Percentiles rank a stretch among this genome's conserved stretches.
Conservation (phyloP, 2,797 vertebrate species). For the Catamblyrhynchus diadema region DNA sequence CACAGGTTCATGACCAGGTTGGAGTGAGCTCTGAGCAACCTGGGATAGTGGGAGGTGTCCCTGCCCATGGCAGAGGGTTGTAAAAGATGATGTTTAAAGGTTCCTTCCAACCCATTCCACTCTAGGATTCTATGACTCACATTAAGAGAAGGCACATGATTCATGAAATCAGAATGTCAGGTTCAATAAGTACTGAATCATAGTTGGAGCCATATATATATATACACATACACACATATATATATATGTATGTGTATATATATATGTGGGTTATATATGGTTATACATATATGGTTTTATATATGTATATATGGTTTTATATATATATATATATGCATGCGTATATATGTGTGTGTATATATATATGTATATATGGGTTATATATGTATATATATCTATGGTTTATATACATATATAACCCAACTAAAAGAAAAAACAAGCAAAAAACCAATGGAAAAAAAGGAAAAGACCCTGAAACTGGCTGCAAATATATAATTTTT, state of each 20-base stretch:
- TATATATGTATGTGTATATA: too few species aligned
- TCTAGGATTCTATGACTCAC: neutral
- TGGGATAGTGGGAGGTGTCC: accelerated
- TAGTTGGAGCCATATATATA: neutral
- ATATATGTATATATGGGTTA: too few species aligned
- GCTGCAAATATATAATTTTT: neutral
- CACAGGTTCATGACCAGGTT: neutral
- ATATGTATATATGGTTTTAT: too few species aligned
- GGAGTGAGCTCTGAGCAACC: neutral
- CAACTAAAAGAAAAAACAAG: accelerated
- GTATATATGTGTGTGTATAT: too few species aligned
- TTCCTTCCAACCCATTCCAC: neutral
- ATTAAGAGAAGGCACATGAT: neutral
- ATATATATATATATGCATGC: too few species aligned
- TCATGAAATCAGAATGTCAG: neutral
- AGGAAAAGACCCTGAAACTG: neutral
- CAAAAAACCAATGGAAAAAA: accelerated
- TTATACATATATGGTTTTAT: too few species aligned
- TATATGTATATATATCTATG: too few species aligned
- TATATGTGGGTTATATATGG: too few species aligned
- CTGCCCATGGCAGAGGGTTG: neutral
- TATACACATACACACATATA: too few species aligned
- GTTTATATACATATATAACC: too few species aligned
- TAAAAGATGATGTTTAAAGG: accelerated
- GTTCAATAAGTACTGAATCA: neutral